Evolutionary conservation across 1,140 invertebrate species (phyloP).

Genomic region (silkworm (Bombyx mori)): ASM3026992v2 NC_085116.1:11679001-11679500

Average conservation of each 20-base stretch:
- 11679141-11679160: conserved; percentile 82
- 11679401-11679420: not conserved
- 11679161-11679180: conserved; percentile 83
- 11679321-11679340: conserved; percentile 11
- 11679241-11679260: conserved; percentile 87
- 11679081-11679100: conserved; percentile 92
- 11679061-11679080: conserved; percentile 51
- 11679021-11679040: not conserved
- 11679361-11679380: too few species aligned
- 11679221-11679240: conserved; percentile 89
- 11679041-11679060: not conserved
- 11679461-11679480: conserved; percentile 82
- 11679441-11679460: conserved; percentile 77
- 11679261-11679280: not conserved
- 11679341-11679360: too few species aligned
- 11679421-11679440: conserved; percentile 74
- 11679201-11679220: conserved; percentile 87
- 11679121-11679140: conserved; percentile 85
- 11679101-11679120: conserved; percentile 96
- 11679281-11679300: too few species aligned
- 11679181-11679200: conserved; percentile 86
- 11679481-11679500: conserved; percentile 89
- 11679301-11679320: too few species aligned
- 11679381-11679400: not conserved
- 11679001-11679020: not conserved